phyloP scores from a whole-genome alignment of 2,888 invertebrate species.

The Notodonta ziczac region DNA sequence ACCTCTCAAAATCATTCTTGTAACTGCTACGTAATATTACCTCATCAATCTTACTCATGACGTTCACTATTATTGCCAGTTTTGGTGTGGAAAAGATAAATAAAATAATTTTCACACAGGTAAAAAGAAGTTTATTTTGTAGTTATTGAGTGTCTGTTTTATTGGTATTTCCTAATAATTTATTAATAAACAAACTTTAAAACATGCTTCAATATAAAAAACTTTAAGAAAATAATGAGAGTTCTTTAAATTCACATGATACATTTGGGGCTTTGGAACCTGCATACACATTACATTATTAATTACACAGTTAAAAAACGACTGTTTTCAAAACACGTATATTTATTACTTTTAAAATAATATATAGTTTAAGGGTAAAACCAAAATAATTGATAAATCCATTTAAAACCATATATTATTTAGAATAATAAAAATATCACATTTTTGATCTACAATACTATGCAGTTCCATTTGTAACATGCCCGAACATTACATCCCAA shows the following conservation, averaged over 20 bases:
- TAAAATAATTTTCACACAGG: constrained; percentile 50
- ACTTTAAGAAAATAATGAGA: constrained; percentile 37
- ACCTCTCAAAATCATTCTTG: no score
- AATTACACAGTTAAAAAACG: constrained; percentile 31
- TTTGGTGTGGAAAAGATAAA: constrained; percentile 12
- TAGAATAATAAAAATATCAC: constrained; percentile 77
- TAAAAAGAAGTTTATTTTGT: constrained; percentile 55
- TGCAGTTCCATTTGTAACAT: constrained; percentile 68
- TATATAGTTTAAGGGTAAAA: constrained; percentile 48
- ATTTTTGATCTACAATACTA: constrained; percentile 70
- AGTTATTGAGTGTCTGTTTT: constrained; percentile 32
- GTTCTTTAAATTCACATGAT: constrained; percentile 29
- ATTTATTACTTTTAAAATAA: constrained; percentile 27
- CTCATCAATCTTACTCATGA: no score
- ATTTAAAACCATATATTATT: constrained; percentile 64
- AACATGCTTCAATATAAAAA: constrained; percentile 45
- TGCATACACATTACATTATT: constrained; percentile 59
- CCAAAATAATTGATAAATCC: constrained; percentile 41
- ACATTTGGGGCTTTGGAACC: constrained; percentile 73
- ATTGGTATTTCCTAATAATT: constrained; percentile 36
- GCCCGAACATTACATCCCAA: constrained; percentile 52
- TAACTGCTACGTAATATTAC: no score
- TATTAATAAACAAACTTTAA: constrained; percentile 38
- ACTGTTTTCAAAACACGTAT: constrained; percentile 30
- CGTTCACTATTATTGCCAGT: not conserved